Base-by-base conservation (phyloP, 2,113 vertebrate species). In the Mola mola region DNA sequence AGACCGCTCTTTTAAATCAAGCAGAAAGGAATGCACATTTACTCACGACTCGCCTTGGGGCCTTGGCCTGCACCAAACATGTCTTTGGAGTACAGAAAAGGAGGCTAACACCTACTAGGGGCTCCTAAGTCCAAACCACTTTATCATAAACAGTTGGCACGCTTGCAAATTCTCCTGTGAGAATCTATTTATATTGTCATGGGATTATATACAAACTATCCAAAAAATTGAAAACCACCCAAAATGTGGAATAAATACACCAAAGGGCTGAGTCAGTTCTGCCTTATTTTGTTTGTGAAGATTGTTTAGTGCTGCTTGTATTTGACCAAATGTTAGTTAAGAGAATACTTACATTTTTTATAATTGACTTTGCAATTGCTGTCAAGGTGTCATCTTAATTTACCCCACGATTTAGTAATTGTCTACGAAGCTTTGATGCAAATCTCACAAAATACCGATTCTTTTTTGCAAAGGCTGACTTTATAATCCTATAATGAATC, bases 21-120 rank as follows among this genome's bases (percentile, higher is more conserved):
- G 87, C 85, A 88, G 85, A 91, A 89, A 85, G 89, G 87, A 87
- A 92, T 90, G 87, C 77, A 82, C 69, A 59, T 71, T 66, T 71
- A 73, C 72, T 81, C 67, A 71, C 50, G 22, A 58, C 46, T 72
- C 4, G 43, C 78, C 86, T 78, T 76, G 53, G 70, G 88, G 82
- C 86, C 66, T 75, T 65, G 22, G 61, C 78, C 74, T 78, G 84
- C 65, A 75, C 85, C 75, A 65, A 87, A 81, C 82, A 85, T 81
- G 79, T 81, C 85, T 83, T 81, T 41, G 38, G 38, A 83, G 64
- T 22, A 60, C 58, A 74, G 60, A 66, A 37, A 68, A 64, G 48
- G 69, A 68, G 51, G 70, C 73, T 75, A 70, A 79, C 62, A 33
- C 51, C 51, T 61, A 65, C 49, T 66, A 56, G 41, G 72, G 66